Conservation (phyloP, 2,113 vertebrate genomes). For the Lepidothrix coronata region DNA sequence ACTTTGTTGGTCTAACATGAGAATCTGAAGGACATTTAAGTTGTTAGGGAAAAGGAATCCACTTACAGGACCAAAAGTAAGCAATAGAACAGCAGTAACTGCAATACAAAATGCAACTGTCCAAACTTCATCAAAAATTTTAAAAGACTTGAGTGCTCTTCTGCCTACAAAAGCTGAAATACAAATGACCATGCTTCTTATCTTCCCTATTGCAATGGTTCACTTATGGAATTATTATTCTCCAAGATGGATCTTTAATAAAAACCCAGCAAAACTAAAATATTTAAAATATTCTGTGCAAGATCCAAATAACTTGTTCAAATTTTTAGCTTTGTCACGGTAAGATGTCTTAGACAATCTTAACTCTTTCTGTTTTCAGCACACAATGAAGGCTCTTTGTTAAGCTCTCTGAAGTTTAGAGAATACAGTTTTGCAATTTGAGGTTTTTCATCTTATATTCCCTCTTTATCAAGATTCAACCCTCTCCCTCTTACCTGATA, state of each 20-base stretch:
- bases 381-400: neutral
- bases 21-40: neutral
- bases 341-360: neutral
- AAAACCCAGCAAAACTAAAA: neutral
- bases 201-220: neutral
- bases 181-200: neutral
- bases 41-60: neutral
- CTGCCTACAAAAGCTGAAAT: neutral
- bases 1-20: neutral
- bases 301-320: neutral
- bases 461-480: neutral
- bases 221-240: neutral
- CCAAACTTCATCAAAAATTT: neutral
- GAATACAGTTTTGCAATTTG: neutral
- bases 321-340: neutral
- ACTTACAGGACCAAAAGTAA: neutral
- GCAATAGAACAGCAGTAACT: neutral
- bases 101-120: neutral
- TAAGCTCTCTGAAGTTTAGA: neutral
- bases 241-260: neutral
- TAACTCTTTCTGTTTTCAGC: neutral
- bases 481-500: rapidly evolving
- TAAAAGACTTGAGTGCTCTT: neutral
- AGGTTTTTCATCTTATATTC: neutral
- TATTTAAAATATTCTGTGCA: neutral